phyloP scores from a whole-genome alignment of 2,113 vertebrate species.

The Taurulus bubalis region DNA sequence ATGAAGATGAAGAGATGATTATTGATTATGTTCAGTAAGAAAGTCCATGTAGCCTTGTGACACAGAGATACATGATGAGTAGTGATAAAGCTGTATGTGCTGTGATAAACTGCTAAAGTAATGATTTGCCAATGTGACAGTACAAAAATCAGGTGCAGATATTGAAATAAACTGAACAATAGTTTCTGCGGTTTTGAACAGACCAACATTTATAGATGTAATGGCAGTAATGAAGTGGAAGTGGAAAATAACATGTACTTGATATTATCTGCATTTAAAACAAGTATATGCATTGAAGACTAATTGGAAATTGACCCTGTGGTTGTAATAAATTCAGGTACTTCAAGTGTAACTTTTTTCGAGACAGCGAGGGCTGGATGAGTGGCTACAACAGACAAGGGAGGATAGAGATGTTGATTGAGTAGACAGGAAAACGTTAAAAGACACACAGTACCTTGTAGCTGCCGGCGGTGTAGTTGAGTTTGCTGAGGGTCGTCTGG shows the following conservation, averaged over 20 bases:
- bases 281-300: neutral
- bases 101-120: neutral
- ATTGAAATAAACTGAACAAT: neutral
- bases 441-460: slow-evolving; percentile 78
- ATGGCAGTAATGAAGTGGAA: neutral
- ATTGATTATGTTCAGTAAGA: too few species aligned
- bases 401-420: neutral
- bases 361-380: neutral
- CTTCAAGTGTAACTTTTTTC: neutral
- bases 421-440: neutral
- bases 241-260: neutral
- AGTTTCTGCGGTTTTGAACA: neutral
- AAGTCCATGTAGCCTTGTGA: neutral
- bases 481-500: slow-evolving; percentile 82
- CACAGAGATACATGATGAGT: neutral
- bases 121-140: neutral
- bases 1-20: neutral
- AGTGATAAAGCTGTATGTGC: neutral
- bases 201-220: neutral
- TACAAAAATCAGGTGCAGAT: neutral
- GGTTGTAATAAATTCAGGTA: neutral
- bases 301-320: neutral
- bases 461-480: slow-evolving; percentile 77
- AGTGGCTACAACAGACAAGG: neutral
- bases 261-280: neutral